A percentile compares a stretch with the other conserved stretches of the same genome.
phyloP scores from a whole-genome alignment of 2,113 vertebrate species.

The Daphoenositta chrysoptera region DNA sequence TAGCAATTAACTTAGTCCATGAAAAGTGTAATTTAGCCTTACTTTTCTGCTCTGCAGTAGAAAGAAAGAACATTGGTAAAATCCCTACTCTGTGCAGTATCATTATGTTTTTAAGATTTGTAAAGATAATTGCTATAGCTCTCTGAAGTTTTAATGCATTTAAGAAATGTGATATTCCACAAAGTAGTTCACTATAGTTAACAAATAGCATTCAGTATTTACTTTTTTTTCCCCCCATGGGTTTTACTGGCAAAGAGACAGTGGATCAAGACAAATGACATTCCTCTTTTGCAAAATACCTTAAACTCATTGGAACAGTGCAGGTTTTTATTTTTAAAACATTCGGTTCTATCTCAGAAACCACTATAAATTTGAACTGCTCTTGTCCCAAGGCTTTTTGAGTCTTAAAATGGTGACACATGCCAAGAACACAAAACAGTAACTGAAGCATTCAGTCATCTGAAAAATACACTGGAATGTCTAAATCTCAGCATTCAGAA shows the following conservation, averaged over 20 bases:
- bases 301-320: not conserved
- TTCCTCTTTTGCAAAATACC: not conserved
- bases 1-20: constrained; percentile 25
- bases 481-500: constrained; percentile 3
- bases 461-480: constrained; percentile 26
- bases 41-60: not conserved
- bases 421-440: not conserved
- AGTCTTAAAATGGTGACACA: not conserved
- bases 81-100: not conserved
- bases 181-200: not conserved
- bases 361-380: not conserved
- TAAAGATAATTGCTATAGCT: not conserved
- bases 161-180: constrained; percentile 8
- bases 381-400: not conserved
- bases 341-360: not conserved
- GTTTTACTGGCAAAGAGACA: not conserved
- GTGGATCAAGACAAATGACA: not conserved
- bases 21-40: not conserved
- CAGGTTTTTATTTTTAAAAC: not conserved
- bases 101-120: not conserved
- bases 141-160: not conserved
- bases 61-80: not conserved
- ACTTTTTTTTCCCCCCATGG: not conserved
- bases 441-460: constrained; percentile 4
- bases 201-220: not conserved